Conservation (phyloP, 2,888 invertebrate genomes). For the Pyralis farinalis region DNA sequence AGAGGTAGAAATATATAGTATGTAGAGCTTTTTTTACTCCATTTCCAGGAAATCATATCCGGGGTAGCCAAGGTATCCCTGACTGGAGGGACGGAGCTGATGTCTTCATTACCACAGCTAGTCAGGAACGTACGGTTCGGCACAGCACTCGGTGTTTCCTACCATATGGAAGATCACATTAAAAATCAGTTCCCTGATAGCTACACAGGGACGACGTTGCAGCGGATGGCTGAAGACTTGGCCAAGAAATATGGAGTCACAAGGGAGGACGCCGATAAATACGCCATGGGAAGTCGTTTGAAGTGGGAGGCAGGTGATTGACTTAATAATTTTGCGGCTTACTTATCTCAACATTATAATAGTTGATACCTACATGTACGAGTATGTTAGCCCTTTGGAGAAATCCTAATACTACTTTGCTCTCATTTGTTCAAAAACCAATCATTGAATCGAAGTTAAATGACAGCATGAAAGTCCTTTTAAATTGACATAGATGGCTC, state of each 20-base stretch:
- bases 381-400: too few relatives aligned
- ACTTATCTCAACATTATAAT: too few relatives aligned
- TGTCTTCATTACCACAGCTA: conserved; percentile 94
- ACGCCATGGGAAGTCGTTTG: conserved; percentile 89
- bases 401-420: too few relatives aligned
- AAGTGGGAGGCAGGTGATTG: conserved; percentile 89
- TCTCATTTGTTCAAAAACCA: too few relatives aligned
- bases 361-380: too few relatives aligned
- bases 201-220: conserved; percentile 93
- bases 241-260: conserved; percentile 87
- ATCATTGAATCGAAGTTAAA: too few relatives aligned
- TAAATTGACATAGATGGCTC: too few relatives aligned
- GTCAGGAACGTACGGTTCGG: conserved; percentile 95
- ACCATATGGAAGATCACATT: conserved; percentile 88
- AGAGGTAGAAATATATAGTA: too few relatives aligned
- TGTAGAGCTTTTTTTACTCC: too few relatives aligned
- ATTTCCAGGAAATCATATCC: conserved; percentile 87
- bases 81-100: conserved; percentile 95
- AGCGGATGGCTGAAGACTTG: conserved; percentile 92
- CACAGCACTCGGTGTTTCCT: conserved; percentile 87
- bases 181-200: conserved; percentile 82
- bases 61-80: conserved; percentile 91
- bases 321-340: too few relatives aligned
- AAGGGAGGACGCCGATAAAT: conserved; percentile 90
- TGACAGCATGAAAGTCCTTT: too few relatives aligned